phyloP scores from a whole-genome alignment of 2,888 invertebrate species.

The Apamea anceps region DNA sequence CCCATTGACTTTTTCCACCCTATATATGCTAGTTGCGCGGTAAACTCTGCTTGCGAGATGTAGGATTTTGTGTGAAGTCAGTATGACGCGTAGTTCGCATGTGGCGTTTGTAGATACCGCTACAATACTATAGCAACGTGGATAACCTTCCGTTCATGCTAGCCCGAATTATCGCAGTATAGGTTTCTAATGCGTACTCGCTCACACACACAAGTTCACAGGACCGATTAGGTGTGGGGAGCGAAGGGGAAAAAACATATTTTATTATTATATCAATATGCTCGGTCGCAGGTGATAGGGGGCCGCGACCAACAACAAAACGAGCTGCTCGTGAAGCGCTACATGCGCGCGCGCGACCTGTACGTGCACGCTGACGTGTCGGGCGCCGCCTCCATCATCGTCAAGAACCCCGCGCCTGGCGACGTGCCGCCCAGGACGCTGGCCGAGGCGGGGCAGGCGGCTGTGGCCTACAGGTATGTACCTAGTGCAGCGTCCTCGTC shows the following conservation, averaged over 20 bases:
- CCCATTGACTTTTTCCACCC: too few relatives aligned
- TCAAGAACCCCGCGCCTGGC: constrained; percentile 92
- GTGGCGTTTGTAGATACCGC: too few relatives aligned
- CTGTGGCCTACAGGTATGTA: constrained; percentile 43
- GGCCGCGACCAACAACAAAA: constrained; percentile 99
- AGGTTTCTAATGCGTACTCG: too few relatives aligned
- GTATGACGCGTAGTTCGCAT: too few relatives aligned
- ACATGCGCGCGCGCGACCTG: constrained; percentile 95
- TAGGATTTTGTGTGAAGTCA: too few relatives aligned
- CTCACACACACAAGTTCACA: too few relatives aligned
- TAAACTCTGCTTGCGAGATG: too few relatives aligned
- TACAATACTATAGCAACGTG: too few relatives aligned
- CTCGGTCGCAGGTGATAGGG: constrained; percentile 93
- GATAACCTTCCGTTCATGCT: too few relatives aligned
- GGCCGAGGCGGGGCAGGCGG: constrained; percentile 98
- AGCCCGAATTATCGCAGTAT: too few relatives aligned
- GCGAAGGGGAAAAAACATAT: background rate
- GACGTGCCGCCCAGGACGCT: constrained; percentile 97
- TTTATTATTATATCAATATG: background rate
- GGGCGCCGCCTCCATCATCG: constrained; percentile 97
- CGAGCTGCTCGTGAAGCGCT: constrained; percentile 98
- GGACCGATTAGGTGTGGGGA: background rate
- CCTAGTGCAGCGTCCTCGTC: constrained; percentile 87
- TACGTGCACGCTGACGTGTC: constrained; percentile 99
- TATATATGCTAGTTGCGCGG: too few relatives aligned